Percentiles rank a stretch among this genome's conserved stretches.
phyloP scores from a whole-genome alignment of 2,888 invertebrate genomes.

The Thereva unica region DNA sequence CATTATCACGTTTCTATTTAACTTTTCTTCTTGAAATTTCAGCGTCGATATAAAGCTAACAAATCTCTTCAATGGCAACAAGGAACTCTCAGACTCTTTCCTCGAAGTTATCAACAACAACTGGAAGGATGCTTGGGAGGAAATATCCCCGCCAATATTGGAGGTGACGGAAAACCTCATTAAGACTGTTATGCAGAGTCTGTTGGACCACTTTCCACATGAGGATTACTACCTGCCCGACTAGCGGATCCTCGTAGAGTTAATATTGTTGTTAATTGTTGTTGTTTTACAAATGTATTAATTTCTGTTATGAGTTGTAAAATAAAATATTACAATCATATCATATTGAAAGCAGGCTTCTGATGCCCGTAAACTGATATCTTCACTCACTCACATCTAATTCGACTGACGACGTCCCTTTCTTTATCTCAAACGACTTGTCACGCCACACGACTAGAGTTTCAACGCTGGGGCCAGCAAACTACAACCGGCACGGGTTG shows the following conservation, averaged over 20 bases:
- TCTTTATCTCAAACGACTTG: no score
- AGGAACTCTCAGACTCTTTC: constrained; percentile 3
- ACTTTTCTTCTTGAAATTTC: background rate
- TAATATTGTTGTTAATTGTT: no score
- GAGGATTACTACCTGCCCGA: background rate
- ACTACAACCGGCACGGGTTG: no score
- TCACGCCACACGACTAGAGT: no score
- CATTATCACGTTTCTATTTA: no score
- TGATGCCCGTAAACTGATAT: no score
- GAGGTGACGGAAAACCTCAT: constrained; percentile 46
- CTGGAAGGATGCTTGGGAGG: constrained; percentile 58
- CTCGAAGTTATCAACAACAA: constrained; percentile 50
- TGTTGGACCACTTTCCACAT: constrained; percentile 43
- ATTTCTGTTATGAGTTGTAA: background rate
- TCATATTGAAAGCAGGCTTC: no score
- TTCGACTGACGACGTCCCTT: no score
- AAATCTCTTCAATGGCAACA: constrained; percentile 24
- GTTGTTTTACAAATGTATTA: no score
- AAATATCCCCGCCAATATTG: constrained; percentile 49
- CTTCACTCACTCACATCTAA: no score
- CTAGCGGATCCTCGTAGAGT: background rate
- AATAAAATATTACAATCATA: background rate
- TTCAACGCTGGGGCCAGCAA: no score
- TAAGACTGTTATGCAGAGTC: constrained; percentile 47
- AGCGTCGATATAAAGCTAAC: constrained; percentile 17